Evolutionary conservation across 2,113 vertebrate species (phyloP).

Genomic region (Gymnogyps californianus): DNA sequence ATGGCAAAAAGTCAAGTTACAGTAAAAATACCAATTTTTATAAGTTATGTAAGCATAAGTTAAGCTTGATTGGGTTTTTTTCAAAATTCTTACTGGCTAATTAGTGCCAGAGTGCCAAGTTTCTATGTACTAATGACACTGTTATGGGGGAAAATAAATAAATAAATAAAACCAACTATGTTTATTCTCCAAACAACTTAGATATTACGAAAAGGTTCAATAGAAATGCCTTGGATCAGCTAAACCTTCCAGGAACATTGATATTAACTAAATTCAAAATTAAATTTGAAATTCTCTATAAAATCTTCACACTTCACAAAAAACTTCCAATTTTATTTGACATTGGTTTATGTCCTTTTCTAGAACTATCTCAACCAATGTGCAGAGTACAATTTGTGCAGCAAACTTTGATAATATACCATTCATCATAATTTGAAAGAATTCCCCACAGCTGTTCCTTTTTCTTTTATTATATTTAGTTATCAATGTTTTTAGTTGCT

Average conservation of each 20-base stretch:
- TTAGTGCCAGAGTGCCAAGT: not conserved
- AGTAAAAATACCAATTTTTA: slow-evolving; percentile 2
- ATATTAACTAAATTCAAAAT: slow-evolving; percentile 43
- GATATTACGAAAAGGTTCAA: not conserved
- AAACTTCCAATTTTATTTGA: slow-evolving; percentile 41
- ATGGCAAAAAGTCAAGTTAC: not conserved
- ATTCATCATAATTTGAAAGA: not conserved
- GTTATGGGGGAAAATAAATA: not conserved
- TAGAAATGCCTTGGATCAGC: not conserved
- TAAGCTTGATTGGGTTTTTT: not conserved
- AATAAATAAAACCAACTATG: not conserved
- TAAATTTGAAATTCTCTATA: slow-evolving; percentile 44
- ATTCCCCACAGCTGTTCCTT: not conserved
- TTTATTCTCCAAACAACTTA: not conserved
- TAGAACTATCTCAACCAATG: slow-evolving; percentile 2
- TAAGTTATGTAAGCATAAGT: not conserved
- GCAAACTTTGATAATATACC: not conserved
- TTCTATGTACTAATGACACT: not conserved
- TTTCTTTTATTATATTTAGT: not conserved
- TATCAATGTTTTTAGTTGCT: not conserved
- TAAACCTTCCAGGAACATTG: slow-evolving; percentile 24
- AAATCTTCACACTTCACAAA: slow-evolving; percentile 8
- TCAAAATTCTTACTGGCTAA: not conserved
- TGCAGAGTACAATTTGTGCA: not conserved
- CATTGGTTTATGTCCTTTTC: slow-evolving; percentile 38